A percentile compares a stretch with the other conserved stretches of the same genome.
Evolutionary conservation across 2,888 invertebrate species (phyloP).

Genomic region (Ferdinandea cuprea): DNA sequence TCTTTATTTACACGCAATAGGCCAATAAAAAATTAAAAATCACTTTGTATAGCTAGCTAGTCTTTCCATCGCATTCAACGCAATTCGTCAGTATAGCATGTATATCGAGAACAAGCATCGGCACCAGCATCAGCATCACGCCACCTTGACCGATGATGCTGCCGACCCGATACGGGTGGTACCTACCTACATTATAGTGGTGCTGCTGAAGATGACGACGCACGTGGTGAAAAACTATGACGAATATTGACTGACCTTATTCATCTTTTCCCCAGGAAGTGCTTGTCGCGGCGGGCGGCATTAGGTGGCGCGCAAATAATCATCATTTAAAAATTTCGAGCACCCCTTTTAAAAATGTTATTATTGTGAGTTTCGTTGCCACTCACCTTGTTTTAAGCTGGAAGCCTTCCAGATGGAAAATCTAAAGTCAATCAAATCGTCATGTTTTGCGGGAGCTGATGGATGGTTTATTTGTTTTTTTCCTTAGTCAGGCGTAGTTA

Average conservation of each 20-base stretch:
- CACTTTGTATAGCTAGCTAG: constrained; percentile 45
- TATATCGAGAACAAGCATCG: neutral
- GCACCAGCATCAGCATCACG: constrained; percentile 23
- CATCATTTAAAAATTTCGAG: constrained; percentile 22
- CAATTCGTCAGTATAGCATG: neutral
- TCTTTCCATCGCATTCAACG: constrained; percentile 47
- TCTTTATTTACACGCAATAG: constrained; percentile 62
- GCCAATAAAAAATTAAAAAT: constrained; percentile 62
- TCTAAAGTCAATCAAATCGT: constrained; percentile 55
- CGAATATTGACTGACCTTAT: constrained; percentile 64
- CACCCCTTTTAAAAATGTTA: neutral
- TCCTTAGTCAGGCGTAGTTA: constrained; percentile 21
- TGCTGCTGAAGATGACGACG: constrained; percentile 38
- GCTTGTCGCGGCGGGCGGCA: too few species aligned
- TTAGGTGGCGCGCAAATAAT: constrained; percentile 2
- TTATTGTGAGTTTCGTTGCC: neutral
- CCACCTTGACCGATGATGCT: constrained; percentile 69
- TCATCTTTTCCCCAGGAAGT: too few species aligned
- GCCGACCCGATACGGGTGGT: constrained; percentile 14
- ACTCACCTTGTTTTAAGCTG: neutral
- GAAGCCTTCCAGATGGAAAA: constrained; percentile 9
- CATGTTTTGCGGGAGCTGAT: constrained; percentile 52
- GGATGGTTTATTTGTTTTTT: constrained; percentile 48
- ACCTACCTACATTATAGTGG: too few species aligned
- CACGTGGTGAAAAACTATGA: constrained; percentile 42